Percentiles rank a stretch among this genome's conserved stretches.
Evolutionary conservation across 2,113 vertebrate genomes (phyloP).

Genomic region (Brachypodius melanocephalos): DNA sequence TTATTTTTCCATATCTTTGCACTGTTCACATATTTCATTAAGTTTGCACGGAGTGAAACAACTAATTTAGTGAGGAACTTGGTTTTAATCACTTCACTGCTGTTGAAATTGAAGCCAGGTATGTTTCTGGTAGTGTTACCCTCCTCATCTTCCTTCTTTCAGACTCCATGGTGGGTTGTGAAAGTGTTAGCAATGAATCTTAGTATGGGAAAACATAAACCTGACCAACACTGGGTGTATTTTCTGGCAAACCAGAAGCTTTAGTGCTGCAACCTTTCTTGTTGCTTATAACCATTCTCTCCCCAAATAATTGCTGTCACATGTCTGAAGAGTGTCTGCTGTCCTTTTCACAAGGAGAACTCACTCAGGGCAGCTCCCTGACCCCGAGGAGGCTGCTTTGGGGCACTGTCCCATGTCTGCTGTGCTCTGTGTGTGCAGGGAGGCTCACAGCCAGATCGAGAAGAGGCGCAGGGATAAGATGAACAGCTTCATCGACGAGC

Average conservation of each 20-base stretch:
- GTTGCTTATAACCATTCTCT: neutral
- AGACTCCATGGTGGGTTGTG: fast-evolving
- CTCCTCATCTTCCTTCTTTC: neutral
- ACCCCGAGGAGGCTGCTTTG: neutral
- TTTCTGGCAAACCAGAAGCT: neutral
- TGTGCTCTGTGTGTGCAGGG: slow-evolving; percentile 74
- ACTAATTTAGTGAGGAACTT: neutral
- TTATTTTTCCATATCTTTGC: neutral
- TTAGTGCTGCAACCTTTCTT: neutral
- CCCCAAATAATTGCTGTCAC: neutral
- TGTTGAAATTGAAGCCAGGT: neutral
- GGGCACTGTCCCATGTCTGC: neutral
- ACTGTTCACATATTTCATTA: neutral
- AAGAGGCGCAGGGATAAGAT: slow-evolving; percentile 97
- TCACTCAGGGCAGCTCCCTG: neutral
- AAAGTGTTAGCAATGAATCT: neutral
- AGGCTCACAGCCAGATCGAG: slow-evolving; percentile 98
- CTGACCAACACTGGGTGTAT: neutral
- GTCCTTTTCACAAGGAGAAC: neutral
- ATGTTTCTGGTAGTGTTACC: neutral
- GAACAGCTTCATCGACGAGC: slow-evolving; percentile 98
- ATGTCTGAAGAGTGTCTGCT: neutral
- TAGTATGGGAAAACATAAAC: neutral
- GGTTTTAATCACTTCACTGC: neutral
- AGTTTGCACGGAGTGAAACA: neutral